Evolutionary conservation across 2,113 vertebrate genomes (phyloP).

Genomic region (Pangasianodon hypophthalmus): DNA sequence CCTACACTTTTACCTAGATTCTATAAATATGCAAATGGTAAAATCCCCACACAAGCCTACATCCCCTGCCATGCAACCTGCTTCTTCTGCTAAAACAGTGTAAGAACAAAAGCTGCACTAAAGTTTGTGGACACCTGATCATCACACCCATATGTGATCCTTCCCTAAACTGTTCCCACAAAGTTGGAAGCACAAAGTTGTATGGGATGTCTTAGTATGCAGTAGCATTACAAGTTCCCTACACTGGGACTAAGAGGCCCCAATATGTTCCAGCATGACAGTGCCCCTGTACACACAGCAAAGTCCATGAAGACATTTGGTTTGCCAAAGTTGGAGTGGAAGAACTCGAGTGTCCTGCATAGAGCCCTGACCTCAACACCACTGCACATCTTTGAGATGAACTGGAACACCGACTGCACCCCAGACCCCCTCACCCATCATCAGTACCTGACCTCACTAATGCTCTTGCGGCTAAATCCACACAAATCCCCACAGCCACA

Average conservation of each 20-base stretch:
- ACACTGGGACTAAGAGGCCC: not conserved
- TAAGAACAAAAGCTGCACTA: too few species aligned
- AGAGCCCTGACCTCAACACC: too few species aligned
- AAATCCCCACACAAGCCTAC: too few species aligned
- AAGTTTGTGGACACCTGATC: too few species aligned
- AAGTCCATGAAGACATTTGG: not conserved
- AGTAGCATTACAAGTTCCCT: not conserved
- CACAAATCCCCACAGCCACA: not conserved
- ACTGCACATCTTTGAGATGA: too few species aligned
- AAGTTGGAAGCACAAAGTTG: not conserved
- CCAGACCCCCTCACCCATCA: not conserved
- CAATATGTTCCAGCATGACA: not conserved
- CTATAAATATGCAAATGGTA: too few species aligned
- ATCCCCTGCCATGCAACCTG: too few species aligned
- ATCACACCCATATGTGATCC: too few species aligned
- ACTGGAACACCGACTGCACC: not conserved
- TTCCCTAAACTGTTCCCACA: too few species aligned
- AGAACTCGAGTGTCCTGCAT: not conserved
- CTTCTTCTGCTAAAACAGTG: too few species aligned
- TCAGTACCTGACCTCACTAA: not conserved
- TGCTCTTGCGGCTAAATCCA: not conserved
- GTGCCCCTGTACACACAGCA: not conserved
- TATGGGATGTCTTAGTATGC: not conserved
- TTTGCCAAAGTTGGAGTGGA: not conserved
- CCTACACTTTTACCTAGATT: too few species aligned